These are phyloP conservation scores for Aspidoscelis tigris DNA, from an alignment of 2,113 vertebrate genomes.

Conservation along the genomic window DNA sequence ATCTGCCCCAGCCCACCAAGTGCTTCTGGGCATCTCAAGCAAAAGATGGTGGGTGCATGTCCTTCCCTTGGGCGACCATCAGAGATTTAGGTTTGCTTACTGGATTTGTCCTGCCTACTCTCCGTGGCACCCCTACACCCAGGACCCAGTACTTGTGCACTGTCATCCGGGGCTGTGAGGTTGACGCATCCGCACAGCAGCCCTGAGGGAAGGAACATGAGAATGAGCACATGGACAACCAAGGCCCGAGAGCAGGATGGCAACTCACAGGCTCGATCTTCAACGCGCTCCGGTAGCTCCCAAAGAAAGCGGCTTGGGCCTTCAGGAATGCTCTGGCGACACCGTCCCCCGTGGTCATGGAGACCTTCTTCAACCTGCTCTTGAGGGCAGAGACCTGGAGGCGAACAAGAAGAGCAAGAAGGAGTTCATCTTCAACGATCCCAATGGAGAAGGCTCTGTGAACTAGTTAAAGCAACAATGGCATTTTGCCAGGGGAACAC, in stretches of 20 bases:
- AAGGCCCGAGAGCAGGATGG: background rate
- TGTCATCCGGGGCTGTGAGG: too few species aligned
- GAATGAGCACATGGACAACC: too few species aligned
- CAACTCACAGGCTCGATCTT: slow-evolving; percentile 92
- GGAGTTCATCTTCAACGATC: slow-evolving; percentile 30
- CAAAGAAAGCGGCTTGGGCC: slow-evolving; percentile 93
- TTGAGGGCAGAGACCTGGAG: slow-evolving; percentile 91
- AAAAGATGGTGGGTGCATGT: background rate
- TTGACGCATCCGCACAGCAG: background rate
- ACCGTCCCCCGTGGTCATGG: slow-evolving; percentile 91
- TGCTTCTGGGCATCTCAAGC: background rate
- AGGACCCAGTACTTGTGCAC: background rate
- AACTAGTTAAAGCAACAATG: too few species aligned
- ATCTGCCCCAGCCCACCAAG: background rate
- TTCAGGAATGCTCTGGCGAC: slow-evolving; percentile 95
- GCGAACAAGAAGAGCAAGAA: slow-evolving; percentile 32
- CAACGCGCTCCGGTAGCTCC: slow-evolving; percentile 94
- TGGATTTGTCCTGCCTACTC: background rate
- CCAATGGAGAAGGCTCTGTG: background rate
- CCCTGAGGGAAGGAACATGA: background rate
- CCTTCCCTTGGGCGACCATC: background rate
- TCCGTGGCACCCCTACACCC: too few species aligned
- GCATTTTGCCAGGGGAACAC: too few species aligned
- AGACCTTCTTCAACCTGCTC: slow-evolving; percentile 94
- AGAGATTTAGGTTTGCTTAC: background rate